Conservation (phyloP, 2,113 vertebrate genomes). For the Laticauda colubrina region DNA sequence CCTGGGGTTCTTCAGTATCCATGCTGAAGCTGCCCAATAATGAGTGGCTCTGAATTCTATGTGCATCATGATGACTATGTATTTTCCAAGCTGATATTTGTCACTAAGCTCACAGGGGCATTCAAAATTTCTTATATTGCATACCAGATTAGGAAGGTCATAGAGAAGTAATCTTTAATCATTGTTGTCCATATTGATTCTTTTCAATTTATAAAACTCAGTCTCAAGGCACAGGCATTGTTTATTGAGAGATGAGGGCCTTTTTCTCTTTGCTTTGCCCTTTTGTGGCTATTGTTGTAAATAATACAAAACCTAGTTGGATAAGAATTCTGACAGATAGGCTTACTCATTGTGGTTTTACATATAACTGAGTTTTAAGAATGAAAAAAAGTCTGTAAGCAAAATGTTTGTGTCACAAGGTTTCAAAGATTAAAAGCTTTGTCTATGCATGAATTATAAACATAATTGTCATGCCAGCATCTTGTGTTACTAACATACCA, state of each 20-base stretch:
- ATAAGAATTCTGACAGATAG: neutral
- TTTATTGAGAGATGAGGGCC: neutral
- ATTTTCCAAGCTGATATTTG: neutral
- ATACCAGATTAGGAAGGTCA: neutral
- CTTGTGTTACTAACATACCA: neutral
- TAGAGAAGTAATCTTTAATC: neutral
- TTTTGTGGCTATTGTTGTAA: neutral
- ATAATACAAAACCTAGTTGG: neutral
- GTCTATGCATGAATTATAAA: neutral
- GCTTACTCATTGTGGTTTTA: neutral
- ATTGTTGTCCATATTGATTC: neutral
- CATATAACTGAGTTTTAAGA: neutral
- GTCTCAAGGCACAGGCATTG: neutral
- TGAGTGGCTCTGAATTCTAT: neutral
- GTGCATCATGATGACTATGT: neutral
- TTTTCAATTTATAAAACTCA: neutral
- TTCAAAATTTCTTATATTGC: neutral
- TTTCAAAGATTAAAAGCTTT: neutral
- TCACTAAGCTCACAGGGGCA: neutral
- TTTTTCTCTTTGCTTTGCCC: neutral
- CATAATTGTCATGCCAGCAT: neutral
- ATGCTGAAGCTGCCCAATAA: neutral
- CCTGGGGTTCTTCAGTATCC: neutral
- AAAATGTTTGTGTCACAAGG: neutral
- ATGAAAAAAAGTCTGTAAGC: neutral